phyloP scores from a whole-genome alignment of 2,888 invertebrate species.

The Eristalis intricaria region DNA sequence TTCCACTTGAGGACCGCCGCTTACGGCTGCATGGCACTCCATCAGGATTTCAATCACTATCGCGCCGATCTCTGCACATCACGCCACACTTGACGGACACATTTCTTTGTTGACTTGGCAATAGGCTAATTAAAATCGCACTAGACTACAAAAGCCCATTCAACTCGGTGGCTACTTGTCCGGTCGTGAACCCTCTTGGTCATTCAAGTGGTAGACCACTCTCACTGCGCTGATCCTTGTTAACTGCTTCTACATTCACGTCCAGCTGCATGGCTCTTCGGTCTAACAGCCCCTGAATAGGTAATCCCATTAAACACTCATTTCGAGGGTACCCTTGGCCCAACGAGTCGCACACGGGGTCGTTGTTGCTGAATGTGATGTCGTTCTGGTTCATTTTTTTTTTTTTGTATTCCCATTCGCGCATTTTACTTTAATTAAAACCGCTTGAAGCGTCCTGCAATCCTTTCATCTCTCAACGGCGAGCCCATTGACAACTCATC shows the following conservation, averaged over 20 bases:
- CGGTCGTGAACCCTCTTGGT: background rate
- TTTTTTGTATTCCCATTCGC: background rate
- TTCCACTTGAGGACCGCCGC: background rate
- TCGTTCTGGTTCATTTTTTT: background rate
- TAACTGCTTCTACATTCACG: background rate
- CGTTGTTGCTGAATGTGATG: background rate
- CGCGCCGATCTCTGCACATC: background rate
- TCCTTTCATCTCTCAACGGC: background rate
- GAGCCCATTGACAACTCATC: background rate
- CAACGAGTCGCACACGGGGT: no score
- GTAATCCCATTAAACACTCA: background rate
- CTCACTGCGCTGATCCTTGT: background rate
- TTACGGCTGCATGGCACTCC: background rate
- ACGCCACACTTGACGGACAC: background rate
- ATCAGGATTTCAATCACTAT: background rate
- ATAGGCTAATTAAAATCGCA: background rate
- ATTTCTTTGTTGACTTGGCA: background rate
- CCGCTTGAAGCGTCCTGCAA: background rate
- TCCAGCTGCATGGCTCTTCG: background rate
- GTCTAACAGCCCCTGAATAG: background rate
- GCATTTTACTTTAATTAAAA: background rate
- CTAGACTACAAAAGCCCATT: background rate
- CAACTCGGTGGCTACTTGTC: background rate
- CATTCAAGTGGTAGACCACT: background rate
- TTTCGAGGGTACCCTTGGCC: background rate